Percentiles rank a stretch among this genome's conserved stretches.
These are phyloP conservation scores for Ectemnius continuus DNA, from an alignment of 2,888 invertebrate species.

Conservation along the genomic window DNA sequence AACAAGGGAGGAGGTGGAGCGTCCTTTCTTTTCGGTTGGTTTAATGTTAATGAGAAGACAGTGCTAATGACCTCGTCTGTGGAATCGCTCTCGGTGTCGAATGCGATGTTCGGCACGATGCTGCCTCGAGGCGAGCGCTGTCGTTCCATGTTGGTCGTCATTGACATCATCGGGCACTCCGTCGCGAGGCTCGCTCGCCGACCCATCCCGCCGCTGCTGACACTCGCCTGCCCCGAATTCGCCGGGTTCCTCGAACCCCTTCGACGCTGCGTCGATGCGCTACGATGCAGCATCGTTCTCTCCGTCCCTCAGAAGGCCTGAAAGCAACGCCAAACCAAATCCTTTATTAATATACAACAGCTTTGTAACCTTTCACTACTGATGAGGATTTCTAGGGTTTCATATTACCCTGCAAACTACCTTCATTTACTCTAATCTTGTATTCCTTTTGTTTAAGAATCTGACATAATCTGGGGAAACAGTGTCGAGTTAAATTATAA, in stretches of 20 bases:
- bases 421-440: too few relatives aligned
- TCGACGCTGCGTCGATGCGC: slow-evolving; percentile 84
- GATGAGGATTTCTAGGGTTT: too few relatives aligned
- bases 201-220: slow-evolving; percentile 61
- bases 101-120: slow-evolving; percentile 81
- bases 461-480: too few relatives aligned
- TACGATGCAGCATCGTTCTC: slow-evolving; percentile 82
- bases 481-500: too few relatives aligned
- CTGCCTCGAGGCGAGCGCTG: slow-evolving; percentile 82
- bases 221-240: slow-evolving; percentile 80
- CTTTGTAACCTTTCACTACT: too few relatives aligned
- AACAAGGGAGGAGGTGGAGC: too few relatives aligned
- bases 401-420: too few relatives aligned
- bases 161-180: slow-evolving; percentile 68
- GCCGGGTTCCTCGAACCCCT: slow-evolving; percentile 84
- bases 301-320: slow-evolving; percentile 38
- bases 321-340: too few relatives aligned
- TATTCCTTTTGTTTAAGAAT: too few relatives aligned
- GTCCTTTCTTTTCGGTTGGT: too few relatives aligned
- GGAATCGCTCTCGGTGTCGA: slow-evolving; percentile 77
- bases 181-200: slow-evolving; percentile 74
- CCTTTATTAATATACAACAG: too few relatives aligned
- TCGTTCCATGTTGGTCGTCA: slow-evolving; percentile 77
- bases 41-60: neutral
- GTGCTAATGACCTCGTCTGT: slow-evolving; percentile 67